Percentiles rank a stretch among this genome's conserved stretches.
phyloP scores from a whole-genome alignment of 2,797 vertebrate species.

The Leptodactylus fallax region DNA sequence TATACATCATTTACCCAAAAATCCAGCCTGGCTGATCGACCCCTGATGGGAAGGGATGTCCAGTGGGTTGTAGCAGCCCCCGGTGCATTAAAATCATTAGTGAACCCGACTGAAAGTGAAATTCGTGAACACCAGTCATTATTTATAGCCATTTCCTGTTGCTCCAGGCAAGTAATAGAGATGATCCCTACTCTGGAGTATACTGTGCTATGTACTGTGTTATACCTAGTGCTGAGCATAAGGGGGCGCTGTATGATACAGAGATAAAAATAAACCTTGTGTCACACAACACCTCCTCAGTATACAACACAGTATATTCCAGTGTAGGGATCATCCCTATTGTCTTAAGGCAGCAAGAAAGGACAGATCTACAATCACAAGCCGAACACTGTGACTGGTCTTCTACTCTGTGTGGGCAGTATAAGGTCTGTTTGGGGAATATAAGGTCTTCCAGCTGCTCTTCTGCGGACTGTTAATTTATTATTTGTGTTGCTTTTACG shows the following conservation, averaged over 20 bases:
- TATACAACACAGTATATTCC: neutral
- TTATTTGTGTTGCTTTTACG: neutral
- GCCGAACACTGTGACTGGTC: neutral
- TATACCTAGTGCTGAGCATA: neutral
- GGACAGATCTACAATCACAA: neutral
- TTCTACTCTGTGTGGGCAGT: neutral
- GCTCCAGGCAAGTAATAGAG: neutral
- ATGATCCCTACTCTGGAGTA: neutral
- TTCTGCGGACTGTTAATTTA: conserved; percentile 21
- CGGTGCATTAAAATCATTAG: neutral
- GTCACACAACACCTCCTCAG: neutral
- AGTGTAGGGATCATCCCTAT: neutral
- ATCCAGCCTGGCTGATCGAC: too few species aligned
- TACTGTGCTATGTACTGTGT: neutral
- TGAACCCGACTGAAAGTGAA: too few species aligned
- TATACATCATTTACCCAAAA: too few species aligned
- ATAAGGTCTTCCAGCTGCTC: conserved; percentile 8
- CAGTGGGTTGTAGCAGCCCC: too few species aligned
- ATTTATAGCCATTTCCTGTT: neutral
- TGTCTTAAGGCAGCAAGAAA: neutral
- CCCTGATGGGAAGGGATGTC: too few species aligned
- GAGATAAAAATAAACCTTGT: neutral
- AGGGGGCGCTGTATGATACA: too few species aligned
- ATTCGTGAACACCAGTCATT: too few species aligned
- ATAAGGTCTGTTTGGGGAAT: neutral